A percentile compares a stretch with the other conserved stretches of the same genome.
Evolutionary conservation across 2,113 vertebrate species (phyloP).

Genomic region (Sander vitreus): DNA sequence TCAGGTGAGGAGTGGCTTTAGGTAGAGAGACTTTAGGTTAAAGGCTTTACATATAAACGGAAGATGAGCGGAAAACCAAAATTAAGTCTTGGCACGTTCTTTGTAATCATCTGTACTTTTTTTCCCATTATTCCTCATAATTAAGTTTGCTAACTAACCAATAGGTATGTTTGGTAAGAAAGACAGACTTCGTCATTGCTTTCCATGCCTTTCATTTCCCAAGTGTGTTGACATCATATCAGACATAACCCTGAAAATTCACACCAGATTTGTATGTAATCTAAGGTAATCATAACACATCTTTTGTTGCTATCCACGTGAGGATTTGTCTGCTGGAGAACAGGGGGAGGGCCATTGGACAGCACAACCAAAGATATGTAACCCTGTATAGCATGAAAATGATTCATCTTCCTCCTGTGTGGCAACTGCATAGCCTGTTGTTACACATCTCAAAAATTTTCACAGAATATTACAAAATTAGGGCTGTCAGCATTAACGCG

Average conservation of each 20-base stretch:
- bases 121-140: background rate
- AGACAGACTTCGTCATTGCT: background rate
- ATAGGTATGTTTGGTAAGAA: background rate
- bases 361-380: background rate
- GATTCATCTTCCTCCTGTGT: background rate
- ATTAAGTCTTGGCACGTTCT: background rate
- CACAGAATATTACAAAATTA: background rate
- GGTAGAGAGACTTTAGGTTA: background rate
- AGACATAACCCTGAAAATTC: background rate
- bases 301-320: constrained; percentile 2
- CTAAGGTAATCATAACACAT: background rate
- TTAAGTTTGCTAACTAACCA: background rate
- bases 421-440: background rate
- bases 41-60: background rate
- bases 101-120: background rate
- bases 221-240: background rate
- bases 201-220: background rate
- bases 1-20: background rate
- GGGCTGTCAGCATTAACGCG: no score
- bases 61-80: background rate
- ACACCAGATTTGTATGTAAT: background rate
- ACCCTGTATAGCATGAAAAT: background rate
- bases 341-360: background rate
- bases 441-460: background rate
- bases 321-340: constrained; percentile 5